Evolutionary conservation across 2,888 invertebrate genomes (phyloP).

Genomic region (Drosophila atripex): DNA sequence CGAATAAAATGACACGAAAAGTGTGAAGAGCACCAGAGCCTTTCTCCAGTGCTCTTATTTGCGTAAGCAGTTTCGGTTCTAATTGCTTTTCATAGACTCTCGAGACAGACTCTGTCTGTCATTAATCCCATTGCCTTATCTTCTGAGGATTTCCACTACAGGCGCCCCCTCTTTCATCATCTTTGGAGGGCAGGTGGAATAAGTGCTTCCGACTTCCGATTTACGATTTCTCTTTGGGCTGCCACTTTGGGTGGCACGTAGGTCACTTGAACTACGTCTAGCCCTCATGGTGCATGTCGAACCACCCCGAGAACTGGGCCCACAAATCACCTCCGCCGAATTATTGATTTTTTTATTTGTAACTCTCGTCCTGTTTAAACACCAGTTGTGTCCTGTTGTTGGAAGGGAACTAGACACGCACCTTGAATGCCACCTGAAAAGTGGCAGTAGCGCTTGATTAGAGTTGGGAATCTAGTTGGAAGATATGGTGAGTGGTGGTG

Average conservation of each 20-base stretch:
- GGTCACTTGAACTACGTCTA: conserved; percentile 22
- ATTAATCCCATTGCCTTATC: not conserved
- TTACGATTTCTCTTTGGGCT: conserved; percentile 46
- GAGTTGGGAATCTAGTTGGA: not conserved
- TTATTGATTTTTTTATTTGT: conserved; percentile 40
- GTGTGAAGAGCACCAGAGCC: conserved; percentile 24
- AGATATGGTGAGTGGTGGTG: too few species aligned
- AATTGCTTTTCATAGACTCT: not conserved
- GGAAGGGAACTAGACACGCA: not conserved
- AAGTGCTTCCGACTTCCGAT: conserved; percentile 71
- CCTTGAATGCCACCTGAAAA: not conserved
- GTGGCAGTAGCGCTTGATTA: not conserved
- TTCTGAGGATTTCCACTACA: conserved; percentile 4
- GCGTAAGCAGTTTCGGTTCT: not conserved
- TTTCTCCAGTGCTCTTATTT: conserved; percentile 19
- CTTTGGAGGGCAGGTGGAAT: conserved; percentile 48
- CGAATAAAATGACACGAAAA: conserved; percentile 40
- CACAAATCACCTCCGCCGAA: conserved; percentile 16
- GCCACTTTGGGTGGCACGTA: conserved; percentile 22
- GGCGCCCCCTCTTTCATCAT: conserved; percentile 47
- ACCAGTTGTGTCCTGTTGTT: conserved; percentile 20
- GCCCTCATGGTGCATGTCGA: not conserved
- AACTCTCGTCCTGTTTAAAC: conserved; percentile 32
- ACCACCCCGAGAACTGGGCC: not conserved
- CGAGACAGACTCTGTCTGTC: not conserved